Base-by-base conservation (phyloP, 37 sponge, comb jelly and placozoan genomes). In the Oscarella lobularis region DNA sequence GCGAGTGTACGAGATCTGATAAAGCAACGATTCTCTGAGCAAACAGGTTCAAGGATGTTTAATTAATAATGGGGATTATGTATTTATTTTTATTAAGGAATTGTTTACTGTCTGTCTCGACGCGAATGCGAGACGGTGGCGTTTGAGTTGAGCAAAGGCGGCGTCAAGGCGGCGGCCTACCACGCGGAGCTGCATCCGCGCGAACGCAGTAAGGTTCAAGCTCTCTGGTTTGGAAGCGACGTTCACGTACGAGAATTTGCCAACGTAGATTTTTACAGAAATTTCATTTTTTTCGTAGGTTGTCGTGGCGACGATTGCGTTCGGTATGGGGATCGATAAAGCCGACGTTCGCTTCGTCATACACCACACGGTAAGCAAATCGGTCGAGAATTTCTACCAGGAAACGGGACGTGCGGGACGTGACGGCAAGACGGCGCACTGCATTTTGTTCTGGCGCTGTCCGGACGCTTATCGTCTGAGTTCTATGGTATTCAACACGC, bases 381-480 rank as follows among this genome's bases (percentile, higher is more conserved):
- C 91, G 5, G 73, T 97, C 73, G 98, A 93, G 79, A 90, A 90
- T 80, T 97, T 92, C 83, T 93, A 93, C 80, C 98, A 97, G 79
- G 98, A 97, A 79, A 90, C 86, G 68, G 98, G 98, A 30, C 79
- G 98, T 65, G 98, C 94, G 3, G 98, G 98, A 0, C 82, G 98
- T 38, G 94, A 97, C 36, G 95, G 98, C 0, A 35, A 35, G 38
- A 38, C 82, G 2, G 91, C 94, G 5, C 83, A 86, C 67, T 97
- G 98, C 75, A 80, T 96, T 70, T 14, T 87, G n/a, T 83, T 79
- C 82, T 96, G 81, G 67, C 79, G 86, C 20, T 77, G 79, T 1
- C 66, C 78, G n/a, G 91, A 86, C 73, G 33, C 69, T 9, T 76
- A 39, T 3, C 31, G 85, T 33, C 88, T 85, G 54, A 94, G 91